Conservation (phyloP, 1,140 invertebrate species). For the Bombus picipes region DNA sequence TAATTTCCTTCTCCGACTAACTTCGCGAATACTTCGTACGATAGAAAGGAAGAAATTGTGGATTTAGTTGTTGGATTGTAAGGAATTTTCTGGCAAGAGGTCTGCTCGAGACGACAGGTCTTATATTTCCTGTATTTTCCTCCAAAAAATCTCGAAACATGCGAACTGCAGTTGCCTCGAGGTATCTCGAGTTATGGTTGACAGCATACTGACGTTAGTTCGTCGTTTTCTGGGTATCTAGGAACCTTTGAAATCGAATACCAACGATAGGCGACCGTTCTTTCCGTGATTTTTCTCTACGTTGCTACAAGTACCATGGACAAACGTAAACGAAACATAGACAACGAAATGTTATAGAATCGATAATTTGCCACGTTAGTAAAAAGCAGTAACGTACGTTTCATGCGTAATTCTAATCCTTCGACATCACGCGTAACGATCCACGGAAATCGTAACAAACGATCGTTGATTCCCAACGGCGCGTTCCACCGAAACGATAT, state of each 20-base stretch:
- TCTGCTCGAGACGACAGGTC: neutral
- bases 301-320: too few species aligned
- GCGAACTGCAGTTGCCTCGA: neutral
- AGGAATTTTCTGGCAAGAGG: neutral
- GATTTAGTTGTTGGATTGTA: neutral
- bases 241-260: neutral
- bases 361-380: too few species aligned
- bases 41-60: neutral
- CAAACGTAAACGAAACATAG: too few species aligned
- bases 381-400: too few species aligned
- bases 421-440: neutral
- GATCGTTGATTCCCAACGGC: neutral
- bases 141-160: too few species aligned
- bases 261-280: neutral
- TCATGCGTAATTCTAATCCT: neutral
- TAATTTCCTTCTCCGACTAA: neutral
- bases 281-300: too few species aligned
- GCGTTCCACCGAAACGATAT: neutral
- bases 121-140: neutral
- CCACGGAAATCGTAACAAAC: neutral
- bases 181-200: neutral
- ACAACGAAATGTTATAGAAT: too few species aligned
- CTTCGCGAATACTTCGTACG: neutral
- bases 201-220: neutral
- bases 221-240: neutral